phyloP scores from a whole-genome alignment of 1,140 invertebrate genomes.

The Megathymus violae region DNA sequence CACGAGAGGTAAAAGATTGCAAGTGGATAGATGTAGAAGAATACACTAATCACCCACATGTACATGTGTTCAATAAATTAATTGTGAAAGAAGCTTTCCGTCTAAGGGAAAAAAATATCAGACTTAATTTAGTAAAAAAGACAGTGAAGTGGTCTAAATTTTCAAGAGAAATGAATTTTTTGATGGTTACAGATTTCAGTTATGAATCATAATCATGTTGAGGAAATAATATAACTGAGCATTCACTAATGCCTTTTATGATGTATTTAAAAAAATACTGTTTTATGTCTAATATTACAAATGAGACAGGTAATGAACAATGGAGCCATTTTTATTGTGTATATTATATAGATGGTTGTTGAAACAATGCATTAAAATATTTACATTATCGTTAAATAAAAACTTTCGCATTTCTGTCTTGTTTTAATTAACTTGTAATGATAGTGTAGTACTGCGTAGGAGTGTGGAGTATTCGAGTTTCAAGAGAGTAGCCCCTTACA shows the following conservation, averaged over 20 bases:
- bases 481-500: too few relatives aligned
- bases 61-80: slow-evolving; percentile 89
- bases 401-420: too few relatives aligned
- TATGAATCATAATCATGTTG: slow-evolving; percentile 31
- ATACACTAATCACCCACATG: slow-evolving; percentile 88
- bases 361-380: too few relatives aligned
- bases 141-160: slow-evolving; percentile 59
- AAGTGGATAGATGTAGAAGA: slow-evolving; percentile 93
- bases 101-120: slow-evolving; percentile 85
- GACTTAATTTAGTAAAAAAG: slow-evolving; percentile 83
- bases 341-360: too few relatives aligned
- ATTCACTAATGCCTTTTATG: slow-evolving; percentile 1
- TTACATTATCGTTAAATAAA: too few relatives aligned
- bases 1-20: slow-evolving; percentile 90
- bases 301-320: too few relatives aligned
- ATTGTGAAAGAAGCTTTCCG: slow-evolving; percentile 87
- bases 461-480: too few relatives aligned
- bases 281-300: too few relatives aligned
- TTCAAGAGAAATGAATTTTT: slow-evolving; percentile 64
- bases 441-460: too few relatives aligned
- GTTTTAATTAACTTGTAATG: too few relatives aligned
- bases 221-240: background rate
- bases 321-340: too few relatives aligned
- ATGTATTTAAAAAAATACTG: too few relatives aligned
- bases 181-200: slow-evolving; percentile 52